Evolutionary conservation across 92 coral and sea anemone species (phyloP).

Genomic region (Metridium senile): DNA sequence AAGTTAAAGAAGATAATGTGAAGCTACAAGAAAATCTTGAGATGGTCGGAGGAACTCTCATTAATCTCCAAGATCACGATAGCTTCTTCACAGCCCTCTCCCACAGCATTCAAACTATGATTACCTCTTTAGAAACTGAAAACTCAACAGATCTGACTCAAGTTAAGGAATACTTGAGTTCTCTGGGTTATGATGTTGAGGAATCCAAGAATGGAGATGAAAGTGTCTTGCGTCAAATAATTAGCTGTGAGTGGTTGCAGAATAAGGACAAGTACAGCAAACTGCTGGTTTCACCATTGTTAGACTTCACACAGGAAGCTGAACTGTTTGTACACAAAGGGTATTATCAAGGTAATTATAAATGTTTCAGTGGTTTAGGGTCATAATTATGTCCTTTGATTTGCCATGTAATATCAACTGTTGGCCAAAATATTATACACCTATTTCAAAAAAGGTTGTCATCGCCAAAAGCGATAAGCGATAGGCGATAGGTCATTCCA

Average conservation of each 20-base stretch:
- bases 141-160: slow-evolving; percentile 43
- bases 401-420: neutral
- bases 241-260: slow-evolving; percentile 65
- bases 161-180: slow-evolving; percentile 48
- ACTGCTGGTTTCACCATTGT: slow-evolving; percentile 60
- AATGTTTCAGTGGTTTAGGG: neutral
- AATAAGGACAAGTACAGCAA: slow-evolving; percentile 53
- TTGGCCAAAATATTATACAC: no score
- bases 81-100: slow-evolving; percentile 65
- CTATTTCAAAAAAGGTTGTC: no score
- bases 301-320: slow-evolving; percentile 58
- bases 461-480: no score
- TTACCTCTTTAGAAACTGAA: slow-evolving; percentile 25
- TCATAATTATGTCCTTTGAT: neutral
- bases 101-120: slow-evolving; percentile 45
- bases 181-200: slow-evolving; percentile 48
- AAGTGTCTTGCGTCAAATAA: slow-evolving; percentile 49
- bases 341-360: slow-evolving; percentile 65
- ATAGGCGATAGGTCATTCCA: no score
- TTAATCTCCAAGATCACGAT: slow-evolving; percentile 47
- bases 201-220: slow-evolving; percentile 38
- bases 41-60: slow-evolving; percentile 34
- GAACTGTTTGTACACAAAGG: slow-evolving; percentile 46
- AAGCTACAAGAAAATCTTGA: slow-evolving; percentile 48
- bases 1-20: slow-evolving; percentile 36